phyloP scores from a whole-genome alignment of 2,113 vertebrate species.

The Corvus cornix region DNA sequence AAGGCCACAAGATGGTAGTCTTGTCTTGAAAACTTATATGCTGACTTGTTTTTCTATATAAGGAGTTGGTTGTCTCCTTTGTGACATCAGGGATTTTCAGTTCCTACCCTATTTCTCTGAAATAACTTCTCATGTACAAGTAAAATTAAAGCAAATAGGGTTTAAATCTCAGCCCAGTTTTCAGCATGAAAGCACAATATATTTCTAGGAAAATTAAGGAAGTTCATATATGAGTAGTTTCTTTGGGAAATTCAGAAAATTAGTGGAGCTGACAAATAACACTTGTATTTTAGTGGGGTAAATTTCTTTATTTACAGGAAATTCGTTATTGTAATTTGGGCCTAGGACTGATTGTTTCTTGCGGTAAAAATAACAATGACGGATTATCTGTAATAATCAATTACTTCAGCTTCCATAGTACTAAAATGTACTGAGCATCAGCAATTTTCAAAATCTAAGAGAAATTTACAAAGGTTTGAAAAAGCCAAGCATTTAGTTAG shows the following conservation, averaged over 20 bases:
- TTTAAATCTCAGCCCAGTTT: not conserved
- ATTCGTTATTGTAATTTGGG: not conserved
- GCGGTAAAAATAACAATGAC: not conserved
- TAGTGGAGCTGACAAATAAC: not conserved
- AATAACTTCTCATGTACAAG: not conserved
- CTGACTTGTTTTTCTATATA: rapidly evolving
- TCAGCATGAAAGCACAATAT: not conserved
- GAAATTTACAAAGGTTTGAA: not conserved
- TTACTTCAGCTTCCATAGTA: not conserved
- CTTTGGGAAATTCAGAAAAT: not conserved
- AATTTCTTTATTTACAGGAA: not conserved
- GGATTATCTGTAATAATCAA: not conserved
- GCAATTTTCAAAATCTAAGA: not conserved
- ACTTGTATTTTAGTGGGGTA: not conserved
- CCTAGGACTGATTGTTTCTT: not conserved
- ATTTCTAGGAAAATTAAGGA: not conserved
- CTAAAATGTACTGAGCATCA: not conserved
- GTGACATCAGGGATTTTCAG: not conserved
- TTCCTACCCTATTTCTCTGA: not conserved
- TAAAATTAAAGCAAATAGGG: not conserved
- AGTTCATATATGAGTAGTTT: not conserved
- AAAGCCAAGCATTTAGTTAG: not conserved
- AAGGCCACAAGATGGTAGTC: slow-evolving; percentile 27
- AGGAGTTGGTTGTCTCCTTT: not conserved
- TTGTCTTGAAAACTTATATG: not conserved